Evolutionary conservation across 2,113 vertebrate genomes (phyloP), one percentile per base, ranked within the genome.

Genomic region (Azemiops feae): DNA sequence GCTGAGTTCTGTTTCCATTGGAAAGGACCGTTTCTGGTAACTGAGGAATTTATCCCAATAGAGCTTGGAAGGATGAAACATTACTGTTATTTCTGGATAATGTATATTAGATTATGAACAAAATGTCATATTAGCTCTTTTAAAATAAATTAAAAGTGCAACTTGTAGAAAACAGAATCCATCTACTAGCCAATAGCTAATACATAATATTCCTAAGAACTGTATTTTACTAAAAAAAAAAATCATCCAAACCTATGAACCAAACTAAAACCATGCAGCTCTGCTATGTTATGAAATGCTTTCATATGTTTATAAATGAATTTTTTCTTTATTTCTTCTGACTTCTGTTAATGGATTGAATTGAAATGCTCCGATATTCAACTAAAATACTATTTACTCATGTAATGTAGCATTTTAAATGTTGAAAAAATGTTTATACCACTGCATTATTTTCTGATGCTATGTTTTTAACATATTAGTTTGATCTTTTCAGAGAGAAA

Each of bases 31-130:
- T 96, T 98, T 95, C 96, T 97, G 95, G 93, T 95, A 34, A 96
- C 92, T 92, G 97, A 94, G 93, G 97, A 97, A 95, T 95, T 97
- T 47, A 97, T 97, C 94, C 95, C 97, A 97, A 98, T 93, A 95
- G 95, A 91, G 98, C 97, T 98, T 98, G 93, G 87, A 96, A 34
- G 92, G 97, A 95, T 93, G 18, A 97, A 93, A 93, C 87, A 96
- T 94, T 50, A 92, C 2, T 47, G 64, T 96, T 96, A 96, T 95
- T 96, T 94, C n/a, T 93, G 93, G 92, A 90, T 93, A 91, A 54
- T 3, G 92, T 92, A 90, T 90, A 74, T 92, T 27, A 91, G 3
- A 0, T 0, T 4, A 86, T 74, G 5, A 45, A 88, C 54, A 57
- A 94, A 60, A 14, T 47, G 34, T 39, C 69, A 90, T n/a, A 89